Conservation (phyloP, 1,140 invertebrate genomes). For the Pemphigus obesinymphae region DNA sequence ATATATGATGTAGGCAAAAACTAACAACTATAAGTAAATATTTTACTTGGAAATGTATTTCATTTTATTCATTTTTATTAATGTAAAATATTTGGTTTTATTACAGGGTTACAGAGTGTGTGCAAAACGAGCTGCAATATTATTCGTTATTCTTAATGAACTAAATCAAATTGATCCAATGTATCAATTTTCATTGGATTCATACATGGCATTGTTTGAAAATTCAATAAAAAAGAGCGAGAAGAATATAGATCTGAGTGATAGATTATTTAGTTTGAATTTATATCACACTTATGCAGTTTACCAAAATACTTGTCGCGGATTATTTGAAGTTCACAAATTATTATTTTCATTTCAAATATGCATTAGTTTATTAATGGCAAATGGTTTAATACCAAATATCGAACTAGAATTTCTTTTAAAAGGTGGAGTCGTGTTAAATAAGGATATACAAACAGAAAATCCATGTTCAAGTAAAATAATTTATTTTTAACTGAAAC, state of each 20-base stretch:
- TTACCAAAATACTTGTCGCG: slow-evolving; percentile 79
- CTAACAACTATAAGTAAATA: too few relatives aligned
- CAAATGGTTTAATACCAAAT: slow-evolving; percentile 64
- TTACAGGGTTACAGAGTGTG: slow-evolving; percentile 74
- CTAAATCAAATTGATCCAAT: slow-evolving; percentile 84
- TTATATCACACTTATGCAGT: slow-evolving; percentile 81
- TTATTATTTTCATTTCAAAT: slow-evolving; percentile 85
- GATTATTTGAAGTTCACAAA: slow-evolving; percentile 86
- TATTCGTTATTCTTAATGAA: slow-evolving; percentile 88
- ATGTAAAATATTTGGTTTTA: slow-evolving; percentile 46
- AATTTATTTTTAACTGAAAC: too few relatives aligned
- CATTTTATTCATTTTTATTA: too few relatives aligned
- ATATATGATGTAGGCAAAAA: too few relatives aligned
- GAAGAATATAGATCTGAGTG: slow-evolving; percentile 60
- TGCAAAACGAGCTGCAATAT: slow-evolving; percentile 74
- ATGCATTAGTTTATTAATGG: slow-evolving; percentile 74
- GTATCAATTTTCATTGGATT: slow-evolving; percentile 88
- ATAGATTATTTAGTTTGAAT: slow-evolving; percentile 71
- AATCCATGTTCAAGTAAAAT: slow-evolving; percentile 62
- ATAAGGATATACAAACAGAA: slow-evolving; percentile 72
- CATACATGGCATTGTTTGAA: slow-evolving; percentile 72
- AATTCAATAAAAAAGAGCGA: slow-evolving; percentile 75
- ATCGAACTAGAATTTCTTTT: slow-evolving; percentile 77
- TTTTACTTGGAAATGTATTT: too few relatives aligned
- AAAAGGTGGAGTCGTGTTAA: slow-evolving; percentile 70